Conservation (phyloP, 2,113 vertebrate genomes). For the Dascyllus trimaculatus region DNA sequence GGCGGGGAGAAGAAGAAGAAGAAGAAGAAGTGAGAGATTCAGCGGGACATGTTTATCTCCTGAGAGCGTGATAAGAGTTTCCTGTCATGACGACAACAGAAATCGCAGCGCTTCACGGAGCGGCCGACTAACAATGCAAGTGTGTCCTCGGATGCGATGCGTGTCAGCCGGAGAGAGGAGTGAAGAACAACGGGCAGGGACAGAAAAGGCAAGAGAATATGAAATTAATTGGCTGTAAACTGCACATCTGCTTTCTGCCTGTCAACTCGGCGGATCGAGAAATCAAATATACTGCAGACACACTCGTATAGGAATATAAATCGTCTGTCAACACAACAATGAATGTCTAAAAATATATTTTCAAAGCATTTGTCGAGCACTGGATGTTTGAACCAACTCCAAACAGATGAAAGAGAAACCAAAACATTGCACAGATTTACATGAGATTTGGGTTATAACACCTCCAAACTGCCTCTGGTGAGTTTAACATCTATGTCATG, state of each 20-base stretch:
- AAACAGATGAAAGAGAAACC: too few species aligned
- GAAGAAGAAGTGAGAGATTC: slow-evolving; percentile 41
- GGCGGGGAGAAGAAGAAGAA: slow-evolving; percentile 13
- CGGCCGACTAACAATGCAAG: background rate
- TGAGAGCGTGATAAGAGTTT: slow-evolving; percentile 43
- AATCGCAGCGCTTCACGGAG: background rate
- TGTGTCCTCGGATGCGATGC: background rate
- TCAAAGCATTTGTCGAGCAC: background rate
- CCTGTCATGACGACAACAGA: slow-evolving; percentile 42
- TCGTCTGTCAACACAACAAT: background rate
- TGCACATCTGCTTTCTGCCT: slow-evolving; percentile 71
- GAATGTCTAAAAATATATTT: background rate
- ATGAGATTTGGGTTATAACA: too few species aligned
- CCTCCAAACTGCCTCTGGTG: too few species aligned
- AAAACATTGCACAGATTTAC: too few species aligned
- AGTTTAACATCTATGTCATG: too few species aligned
- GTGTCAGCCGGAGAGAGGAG: slow-evolving; percentile 9
- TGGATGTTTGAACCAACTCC: too few species aligned
- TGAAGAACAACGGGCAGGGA: background rate
- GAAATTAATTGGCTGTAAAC: slow-evolving; percentile 68
- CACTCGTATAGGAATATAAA: background rate
- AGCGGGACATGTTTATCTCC: slow-evolving; percentile 50
- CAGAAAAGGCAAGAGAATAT: background rate
- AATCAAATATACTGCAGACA: slow-evolving; percentile 23
- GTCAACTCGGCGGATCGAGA: slow-evolving; percentile 52